Evolutionary conservation across 37 sponge, comb jelly and placozoan genomes (phyloP).

Genomic region (Mnemiopsis leidyi): DNA sequence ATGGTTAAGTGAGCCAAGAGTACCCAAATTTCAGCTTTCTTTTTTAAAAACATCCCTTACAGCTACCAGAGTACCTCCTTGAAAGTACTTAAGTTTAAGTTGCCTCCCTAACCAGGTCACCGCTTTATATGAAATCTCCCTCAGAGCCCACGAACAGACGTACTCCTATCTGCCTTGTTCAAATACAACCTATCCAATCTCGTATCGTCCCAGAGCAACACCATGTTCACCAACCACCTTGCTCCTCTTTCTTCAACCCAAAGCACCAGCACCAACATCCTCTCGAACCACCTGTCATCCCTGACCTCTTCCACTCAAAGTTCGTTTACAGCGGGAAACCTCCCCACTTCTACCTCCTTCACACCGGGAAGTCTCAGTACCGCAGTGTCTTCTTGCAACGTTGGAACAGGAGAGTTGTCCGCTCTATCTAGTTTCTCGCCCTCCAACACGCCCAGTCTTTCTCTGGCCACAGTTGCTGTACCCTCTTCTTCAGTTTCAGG

Average conservation of each 20-base stretch:
- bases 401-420: background rate
- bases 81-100: too few relatives aligned
- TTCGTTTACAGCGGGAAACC: background rate
- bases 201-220: background rate
- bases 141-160: conserved; percentile 9
- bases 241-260: background rate
- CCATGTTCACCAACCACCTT: background rate
- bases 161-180: background rate
- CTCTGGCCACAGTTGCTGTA: background rate
- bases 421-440: background rate
- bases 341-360: background rate
- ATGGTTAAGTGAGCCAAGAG: too few relatives aligned
- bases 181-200: conserved; percentile 55
- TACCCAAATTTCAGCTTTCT: too few relatives aligned
- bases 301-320: background rate
- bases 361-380: background rate
- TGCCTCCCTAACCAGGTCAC: too few relatives aligned
- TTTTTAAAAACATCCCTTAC: too few relatives aligned
- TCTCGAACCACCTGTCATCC: background rate
- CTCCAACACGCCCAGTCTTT: background rate
- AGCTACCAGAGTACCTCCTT: too few relatives aligned
- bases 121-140: too few relatives aligned
- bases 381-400: too few relatives aligned
- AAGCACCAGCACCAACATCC: background rate
- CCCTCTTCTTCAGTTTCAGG: background rate